Evolutionary conservation across 2,113 vertebrate species (phyloP), one percentile per base, ranked within the genome.

Genomic region (Phrynocephalus versicolor): DNA sequence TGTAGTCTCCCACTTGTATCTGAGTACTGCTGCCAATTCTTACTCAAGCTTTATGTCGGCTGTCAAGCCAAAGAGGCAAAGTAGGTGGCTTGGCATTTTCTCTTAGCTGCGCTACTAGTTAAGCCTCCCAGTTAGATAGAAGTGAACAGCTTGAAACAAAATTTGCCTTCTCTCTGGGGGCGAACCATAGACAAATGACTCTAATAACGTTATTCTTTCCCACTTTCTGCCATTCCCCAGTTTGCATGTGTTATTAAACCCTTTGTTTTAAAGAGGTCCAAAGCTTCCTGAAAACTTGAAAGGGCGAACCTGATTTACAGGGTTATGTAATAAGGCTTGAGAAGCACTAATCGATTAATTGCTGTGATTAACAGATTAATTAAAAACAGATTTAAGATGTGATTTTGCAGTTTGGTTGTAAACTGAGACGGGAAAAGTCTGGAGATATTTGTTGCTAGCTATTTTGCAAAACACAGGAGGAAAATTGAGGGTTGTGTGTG

Each of bases 41-140:
- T 92, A 55, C 88, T 92, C 9, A 94, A 92, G 35, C 87, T 92
- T 88, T 90, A 90, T 73, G 21, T 93, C 71, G 39, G n/a, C 76
- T 91, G 92, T 90, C 90, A 94, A 84, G 80, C 79, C 27, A 19
- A 78, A 92, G 89, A 93, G 89, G 86, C 81, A 82, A 90, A 94
- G 75, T 89, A 60, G 84, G 55, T 73, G 87, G 37, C 90, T 0
- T 85, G 79, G 60, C 92, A 86, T 82, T 91, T 88, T 82, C 55
- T 79, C 16, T 84, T 35, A 89, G 90, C 65, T 57, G 75, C 79
- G 88, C 70, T 80, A 0, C 81, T 70, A 9, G 64, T 91, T 7
- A 19, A 16, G 23, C 91, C 93, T 86, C 85, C 92, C 79, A 84
- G 92, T 92, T 89, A 89, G 92, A 89, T 64, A 82, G 81, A 79